Base-by-base conservation (phyloP, 2,888 invertebrate genomes). In the Polietes domitor region DNA sequence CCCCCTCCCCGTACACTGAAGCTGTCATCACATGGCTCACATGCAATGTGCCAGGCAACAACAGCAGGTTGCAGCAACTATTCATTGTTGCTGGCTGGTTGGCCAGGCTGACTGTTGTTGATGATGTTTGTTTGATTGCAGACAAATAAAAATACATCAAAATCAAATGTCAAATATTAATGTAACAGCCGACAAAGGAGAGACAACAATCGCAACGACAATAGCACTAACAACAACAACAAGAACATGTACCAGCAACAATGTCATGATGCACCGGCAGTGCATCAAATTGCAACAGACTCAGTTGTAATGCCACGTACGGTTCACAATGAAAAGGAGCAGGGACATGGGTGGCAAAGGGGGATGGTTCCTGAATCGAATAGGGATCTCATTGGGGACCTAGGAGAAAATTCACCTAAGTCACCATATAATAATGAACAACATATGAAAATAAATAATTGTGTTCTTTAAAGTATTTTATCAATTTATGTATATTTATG, bases 131-230 rank as follows among this genome's bases (percentile, higher is more conserved):
- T 70, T 70, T 37, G 65, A 61, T 61, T 53, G 80, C 61, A 28
- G 53, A 63, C 78, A 77, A 50, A 80, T 32, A 84, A 78, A 84
- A 73, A 81, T 79, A 78, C 75, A 84, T 81, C 75, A 84, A 84
- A 84, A 84, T 84, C 84, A 84, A 84, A 84, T 84, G 84, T 84
- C 84, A 84, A 84, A 84, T 79, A 81, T 78, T 84, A 84, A 78
- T 84, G 84, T 81, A 84, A 81, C 84, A 84, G 83, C 83, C 84
- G 84, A 81, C 84, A 84, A 84, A 84, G 81, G 68, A 84, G 73
- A 75, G 78, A 76, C 81, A 81, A 80, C 83, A 78, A 78, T 81
- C 71, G 79, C 65, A 55, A 19, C 24, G 58, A 28, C 55, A 58
- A 55, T 32, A 12, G 32, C 12, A 17, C 1, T 71, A 72, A 73